Percentiles rank a stretch among this genome's conserved stretches.
Conservation (phyloP, 2,113 vertebrate species). For the Euleptes europaea region DNA sequence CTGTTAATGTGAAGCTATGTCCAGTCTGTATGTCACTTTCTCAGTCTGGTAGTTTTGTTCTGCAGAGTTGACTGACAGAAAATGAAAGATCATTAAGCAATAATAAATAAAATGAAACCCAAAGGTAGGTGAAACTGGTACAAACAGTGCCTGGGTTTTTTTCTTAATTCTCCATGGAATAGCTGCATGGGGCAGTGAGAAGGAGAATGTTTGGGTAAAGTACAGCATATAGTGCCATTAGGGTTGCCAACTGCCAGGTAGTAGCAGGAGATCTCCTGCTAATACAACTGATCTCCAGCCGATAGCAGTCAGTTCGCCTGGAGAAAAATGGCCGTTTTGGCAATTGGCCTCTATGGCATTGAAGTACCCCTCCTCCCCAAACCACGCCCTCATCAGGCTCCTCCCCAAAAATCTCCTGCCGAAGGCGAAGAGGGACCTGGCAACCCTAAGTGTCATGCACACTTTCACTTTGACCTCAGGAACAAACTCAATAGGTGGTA, state of each 20-base stretch:
- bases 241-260: no score
- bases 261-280: no score
- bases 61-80: background rate
- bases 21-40: background rate
- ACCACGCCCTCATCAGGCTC: no score
- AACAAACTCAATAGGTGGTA: no score
- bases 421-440: no score
- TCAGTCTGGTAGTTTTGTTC: background rate
- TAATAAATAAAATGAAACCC: background rate
- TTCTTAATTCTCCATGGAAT: background rate
- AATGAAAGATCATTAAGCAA: background rate
- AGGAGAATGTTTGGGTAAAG: background rate
- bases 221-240: background rate
- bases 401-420: no score
- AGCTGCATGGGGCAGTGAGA: background rate
- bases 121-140: background rate
- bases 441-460: background rate
- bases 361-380: no score
- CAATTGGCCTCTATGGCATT: no score
- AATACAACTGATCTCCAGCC: no score
- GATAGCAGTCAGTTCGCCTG: no score
- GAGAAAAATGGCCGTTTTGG: no score
- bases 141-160: background rate
- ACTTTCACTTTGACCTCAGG: no score
- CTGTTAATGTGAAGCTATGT: background rate